Evolutionary conservation across 2,797 vertebrate genomes (phyloP).

Genomic region (Spheniscus humboldti): DNA sequence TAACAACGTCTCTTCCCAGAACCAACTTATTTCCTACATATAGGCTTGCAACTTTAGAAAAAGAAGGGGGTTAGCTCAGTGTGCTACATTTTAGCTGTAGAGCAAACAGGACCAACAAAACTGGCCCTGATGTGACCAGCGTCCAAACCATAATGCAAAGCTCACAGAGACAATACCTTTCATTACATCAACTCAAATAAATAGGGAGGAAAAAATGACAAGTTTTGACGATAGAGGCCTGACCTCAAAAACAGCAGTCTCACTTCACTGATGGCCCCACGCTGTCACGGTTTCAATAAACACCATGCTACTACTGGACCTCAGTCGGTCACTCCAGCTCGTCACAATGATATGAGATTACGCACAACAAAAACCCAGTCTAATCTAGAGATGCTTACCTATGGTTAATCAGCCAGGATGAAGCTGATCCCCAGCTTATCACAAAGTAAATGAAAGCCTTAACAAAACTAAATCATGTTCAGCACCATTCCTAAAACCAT

Average conservation of each 20-base stretch:
- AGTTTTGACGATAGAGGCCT: background rate
- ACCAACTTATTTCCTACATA: background rate
- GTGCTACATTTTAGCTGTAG: background rate
- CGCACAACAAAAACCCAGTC: background rate
- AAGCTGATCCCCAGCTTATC: constrained; percentile 8
- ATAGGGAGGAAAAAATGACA: background rate
- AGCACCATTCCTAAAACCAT: background rate
- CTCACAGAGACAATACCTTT: background rate
- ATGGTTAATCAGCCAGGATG: background rate
- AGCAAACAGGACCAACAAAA: background rate
- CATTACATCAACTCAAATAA: background rate
- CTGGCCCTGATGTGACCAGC: background rate
- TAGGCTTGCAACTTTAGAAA: background rate
- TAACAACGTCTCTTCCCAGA: background rate
- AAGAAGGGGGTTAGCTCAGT: background rate
- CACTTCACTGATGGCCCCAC: background rate
- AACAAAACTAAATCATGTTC: background rate
- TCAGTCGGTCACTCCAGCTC: background rate
- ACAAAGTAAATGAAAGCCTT: constrained; percentile 14
- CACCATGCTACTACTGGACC: background rate
- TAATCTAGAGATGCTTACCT: background rate
- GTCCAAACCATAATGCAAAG: background rate
- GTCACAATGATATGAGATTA: background rate
- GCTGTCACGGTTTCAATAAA: background rate
- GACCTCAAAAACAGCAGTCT: background rate